These are phyloP conservation scores for Drosophila pachea DNA, from an alignment of 1,140 invertebrate species.

Conservation along the genomic window DNA sequence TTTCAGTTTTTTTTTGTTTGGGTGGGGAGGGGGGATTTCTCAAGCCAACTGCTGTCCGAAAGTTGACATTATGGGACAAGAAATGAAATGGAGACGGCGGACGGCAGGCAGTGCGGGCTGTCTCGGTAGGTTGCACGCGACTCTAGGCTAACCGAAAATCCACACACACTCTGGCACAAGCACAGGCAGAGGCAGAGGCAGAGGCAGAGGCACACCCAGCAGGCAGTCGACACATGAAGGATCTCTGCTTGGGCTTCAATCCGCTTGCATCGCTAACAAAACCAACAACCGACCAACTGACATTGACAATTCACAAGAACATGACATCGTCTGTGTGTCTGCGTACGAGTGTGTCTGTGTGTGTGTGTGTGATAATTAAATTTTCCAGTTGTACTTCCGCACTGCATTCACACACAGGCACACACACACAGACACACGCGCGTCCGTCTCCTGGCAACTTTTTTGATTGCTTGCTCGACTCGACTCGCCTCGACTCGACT, in stretches of 20 bases:
- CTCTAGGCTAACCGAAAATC: slow-evolving; percentile 56
- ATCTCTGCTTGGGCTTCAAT: slow-evolving; percentile 26
- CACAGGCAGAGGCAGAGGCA: not conserved
- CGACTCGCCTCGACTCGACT: not conserved
- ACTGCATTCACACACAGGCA: slow-evolving; percentile 26
- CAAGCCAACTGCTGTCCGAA: slow-evolving; percentile 30
- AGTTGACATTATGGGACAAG: slow-evolving; percentile 53
- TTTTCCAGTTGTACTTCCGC: slow-evolving; percentile 67
- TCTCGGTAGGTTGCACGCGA: slow-evolving; percentile 30
- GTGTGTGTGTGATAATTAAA: slow-evolving; percentile 65
- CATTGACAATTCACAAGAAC: slow-evolving; percentile 67
- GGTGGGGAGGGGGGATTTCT: too few relatives aligned
- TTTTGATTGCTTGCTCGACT: slow-evolving; percentile 13
- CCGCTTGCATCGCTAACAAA: slow-evolving; percentile 53
- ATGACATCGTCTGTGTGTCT: slow-evolving; percentile 41
- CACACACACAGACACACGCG: too few relatives aligned
- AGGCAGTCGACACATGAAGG: slow-evolving; percentile 42
- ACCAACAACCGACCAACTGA: slow-evolving; percentile 51
- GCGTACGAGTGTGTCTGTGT: slow-evolving; percentile 39
- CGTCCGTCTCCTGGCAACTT: not conserved
- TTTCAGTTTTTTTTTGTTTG: not conserved
- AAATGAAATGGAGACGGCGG: slow-evolving; percentile 12
- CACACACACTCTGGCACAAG: not conserved
- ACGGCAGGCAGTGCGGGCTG: not conserved
- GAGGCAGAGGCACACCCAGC: not conserved